These are phyloP conservation scores for Muraenolepis orangiensis DNA, from an alignment of 2,797 vertebrate genomes.

Conservation along the genomic window DNA sequence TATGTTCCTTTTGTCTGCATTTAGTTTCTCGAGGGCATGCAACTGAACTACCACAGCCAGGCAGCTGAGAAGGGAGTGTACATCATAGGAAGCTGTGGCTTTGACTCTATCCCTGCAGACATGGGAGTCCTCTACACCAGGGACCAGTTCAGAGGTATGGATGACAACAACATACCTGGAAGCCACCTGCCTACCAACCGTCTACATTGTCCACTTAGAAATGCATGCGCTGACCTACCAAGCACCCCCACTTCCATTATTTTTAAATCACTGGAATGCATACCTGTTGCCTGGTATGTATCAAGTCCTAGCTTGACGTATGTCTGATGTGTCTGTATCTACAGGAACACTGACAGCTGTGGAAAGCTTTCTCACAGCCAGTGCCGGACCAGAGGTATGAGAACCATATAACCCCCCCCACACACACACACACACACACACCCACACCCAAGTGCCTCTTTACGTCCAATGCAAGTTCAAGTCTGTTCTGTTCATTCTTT, in stretches of 20 bases:
- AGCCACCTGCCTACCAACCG: background rate
- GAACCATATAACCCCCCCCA: background rate
- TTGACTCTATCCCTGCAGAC: constrained; percentile 95
- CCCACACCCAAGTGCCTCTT: background rate
- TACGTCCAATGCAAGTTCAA: background rate
- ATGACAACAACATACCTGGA: background rate
- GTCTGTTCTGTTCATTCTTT: background rate
- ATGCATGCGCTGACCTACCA: background rate
- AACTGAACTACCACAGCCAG: constrained; percentile 82
- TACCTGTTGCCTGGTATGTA: background rate
- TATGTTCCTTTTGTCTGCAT: constrained; percentile 24
- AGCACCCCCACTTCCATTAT: background rate
- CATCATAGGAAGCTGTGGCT: constrained; percentile 91
- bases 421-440: background rate
- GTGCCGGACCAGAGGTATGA: constrained; percentile 82
- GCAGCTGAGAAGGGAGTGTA: constrained; percentile 89
- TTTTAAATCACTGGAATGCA: background rate
- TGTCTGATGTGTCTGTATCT: constrained; percentile 20
- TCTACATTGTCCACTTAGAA: background rate
- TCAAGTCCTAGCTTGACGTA: background rate
- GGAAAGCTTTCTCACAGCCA: constrained; percentile 87
- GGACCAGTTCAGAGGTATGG: constrained; percentile 85
- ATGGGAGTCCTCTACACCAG: constrained; percentile 92
- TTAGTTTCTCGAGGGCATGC: constrained; percentile 91
- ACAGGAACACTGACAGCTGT: constrained; percentile 88